Evolutionary conservation across 2,797 vertebrate species (phyloP).

Genomic region (Cephalopachus bancanus): DNA sequence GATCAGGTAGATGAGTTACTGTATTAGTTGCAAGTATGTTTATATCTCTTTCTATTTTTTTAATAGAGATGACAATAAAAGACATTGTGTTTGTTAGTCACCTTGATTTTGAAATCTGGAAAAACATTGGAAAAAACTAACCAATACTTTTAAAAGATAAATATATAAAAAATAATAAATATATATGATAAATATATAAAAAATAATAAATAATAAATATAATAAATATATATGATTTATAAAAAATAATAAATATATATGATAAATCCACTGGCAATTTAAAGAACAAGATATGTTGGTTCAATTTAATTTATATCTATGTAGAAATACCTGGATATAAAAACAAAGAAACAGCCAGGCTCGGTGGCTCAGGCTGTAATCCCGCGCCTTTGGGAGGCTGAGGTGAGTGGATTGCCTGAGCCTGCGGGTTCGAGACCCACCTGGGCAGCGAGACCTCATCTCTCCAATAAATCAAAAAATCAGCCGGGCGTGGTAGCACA

Average conservation of each 20-base stretch:
- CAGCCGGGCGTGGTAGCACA: too few species aligned
- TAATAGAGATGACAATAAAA: neutral
- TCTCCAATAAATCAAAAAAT: too few species aligned
- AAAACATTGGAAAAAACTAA: neutral
- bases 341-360: neutral
- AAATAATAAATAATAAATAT: slow-evolving; percentile 30
- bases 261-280: neutral
- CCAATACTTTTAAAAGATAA: slow-evolving; percentile 2
- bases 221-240: neutral
- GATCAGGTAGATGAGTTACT: neutral
- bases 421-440: too few species aligned
- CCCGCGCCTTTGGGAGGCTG: too few species aligned
- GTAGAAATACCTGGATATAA: neutral
- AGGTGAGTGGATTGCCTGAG: too few species aligned
- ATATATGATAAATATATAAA: neutral
- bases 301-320: neutral
- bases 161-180: slow-evolving; percentile 14
- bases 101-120: slow-evolving; percentile 4
- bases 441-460: too few species aligned
- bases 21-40: neutral
- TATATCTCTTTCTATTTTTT: neutral
- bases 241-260: slow-evolving; percentile 15
- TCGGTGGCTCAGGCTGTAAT: too few species aligned
- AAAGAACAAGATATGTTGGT: neutral
- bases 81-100: neutral